Evolutionary conservation across 2,797 vertebrate species (phyloP).

Genomic region (Pipistrellus pygmaeus): DNA sequence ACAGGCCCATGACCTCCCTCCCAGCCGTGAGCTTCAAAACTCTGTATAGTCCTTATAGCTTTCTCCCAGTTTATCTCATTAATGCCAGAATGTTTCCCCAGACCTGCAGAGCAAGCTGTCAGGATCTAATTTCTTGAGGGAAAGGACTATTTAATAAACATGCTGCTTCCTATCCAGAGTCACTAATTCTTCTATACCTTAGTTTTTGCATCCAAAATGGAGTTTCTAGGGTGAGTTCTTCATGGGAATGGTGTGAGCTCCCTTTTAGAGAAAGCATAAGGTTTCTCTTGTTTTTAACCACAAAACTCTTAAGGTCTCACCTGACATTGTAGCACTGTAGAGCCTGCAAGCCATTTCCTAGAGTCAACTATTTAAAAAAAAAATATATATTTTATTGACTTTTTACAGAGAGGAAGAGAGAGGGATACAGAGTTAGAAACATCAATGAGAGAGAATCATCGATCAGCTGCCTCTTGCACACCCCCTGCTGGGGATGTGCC

Average conservation of each 20-base stretch:
- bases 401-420: no score
- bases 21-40: neutral
- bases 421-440: no score
- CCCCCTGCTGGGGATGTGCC: no score
- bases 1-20: neutral
- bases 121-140: neutral
- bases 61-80: neutral
- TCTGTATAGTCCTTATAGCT: neutral
- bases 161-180: neutral
- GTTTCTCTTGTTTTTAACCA: neutral
- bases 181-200: neutral
- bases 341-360: neutral
- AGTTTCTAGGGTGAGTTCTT: constrained; percentile 3
- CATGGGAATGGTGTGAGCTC: neutral
- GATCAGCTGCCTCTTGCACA: no score
- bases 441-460: no score
- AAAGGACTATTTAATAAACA: neutral
- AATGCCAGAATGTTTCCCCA: neutral
- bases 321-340: constrained; percentile 4
- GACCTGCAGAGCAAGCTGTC: neutral
- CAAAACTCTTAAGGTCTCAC: neutral
- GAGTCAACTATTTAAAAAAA: neutral
- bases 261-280: neutral
- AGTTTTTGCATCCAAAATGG: neutral
- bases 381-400: no score